These are phyloP conservation scores for Beris morrisii DNA, from an alignment of 2,888 invertebrate species.

Conservation along the genomic window DNA sequence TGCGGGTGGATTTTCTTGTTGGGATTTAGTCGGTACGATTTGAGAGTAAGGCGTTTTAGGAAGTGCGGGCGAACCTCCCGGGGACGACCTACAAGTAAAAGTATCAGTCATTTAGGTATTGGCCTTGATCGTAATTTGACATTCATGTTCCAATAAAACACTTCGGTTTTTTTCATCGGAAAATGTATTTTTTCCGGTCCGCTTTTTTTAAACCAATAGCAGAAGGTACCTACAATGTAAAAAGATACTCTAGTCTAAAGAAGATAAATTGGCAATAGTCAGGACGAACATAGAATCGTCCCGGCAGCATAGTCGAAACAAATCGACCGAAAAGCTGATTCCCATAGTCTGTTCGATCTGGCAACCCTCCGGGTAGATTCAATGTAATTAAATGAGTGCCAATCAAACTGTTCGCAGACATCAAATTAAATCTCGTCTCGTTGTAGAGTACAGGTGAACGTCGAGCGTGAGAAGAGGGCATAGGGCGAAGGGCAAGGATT, in stretches of 20 bases:
- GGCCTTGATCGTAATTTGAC: no score
- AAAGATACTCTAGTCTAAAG: not conserved
- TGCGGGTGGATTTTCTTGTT: no score
- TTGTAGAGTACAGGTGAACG: not conserved
- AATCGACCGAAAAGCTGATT: conserved; percentile 16
- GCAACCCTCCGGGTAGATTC: conserved; percentile 18
- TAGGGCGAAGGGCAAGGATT: conserved; percentile 28
- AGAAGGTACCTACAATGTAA: not conserved
- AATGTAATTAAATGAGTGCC: conserved; percentile 37
- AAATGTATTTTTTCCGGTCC: not conserved
- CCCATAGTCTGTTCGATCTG: conserved; percentile 12
- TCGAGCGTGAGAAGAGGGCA: not conserved
- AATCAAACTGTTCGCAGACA: conserved; percentile 36
- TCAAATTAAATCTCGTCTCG: conserved; percentile 34
- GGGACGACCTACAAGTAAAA: no score
- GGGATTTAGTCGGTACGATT: no score
- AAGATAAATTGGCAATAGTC: conserved; percentile 29
- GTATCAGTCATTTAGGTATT: no score
- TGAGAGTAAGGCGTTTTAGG: no score
- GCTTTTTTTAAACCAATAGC: not conserved
- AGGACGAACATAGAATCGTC: not conserved
- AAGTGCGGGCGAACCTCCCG: no score
- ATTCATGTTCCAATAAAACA: conserved; percentile 3
- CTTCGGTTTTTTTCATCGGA: conserved; percentile 6
- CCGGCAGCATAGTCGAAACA: not conserved